Evolutionary conservation across 2,113 vertebrate genomes (phyloP).

Genomic region (Emydura subglobosa): DNA sequence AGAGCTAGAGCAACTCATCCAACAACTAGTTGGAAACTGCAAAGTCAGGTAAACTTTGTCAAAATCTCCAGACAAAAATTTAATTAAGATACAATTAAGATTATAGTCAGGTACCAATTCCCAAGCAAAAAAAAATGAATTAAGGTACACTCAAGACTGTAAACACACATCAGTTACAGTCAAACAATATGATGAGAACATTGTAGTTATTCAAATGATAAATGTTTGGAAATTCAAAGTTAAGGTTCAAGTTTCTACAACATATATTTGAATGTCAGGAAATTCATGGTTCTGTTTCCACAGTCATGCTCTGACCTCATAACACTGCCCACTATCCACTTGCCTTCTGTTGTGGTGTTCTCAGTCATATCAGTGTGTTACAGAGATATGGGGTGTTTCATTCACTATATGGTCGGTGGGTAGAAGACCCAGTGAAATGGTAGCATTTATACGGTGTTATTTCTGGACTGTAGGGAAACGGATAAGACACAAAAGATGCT

Average conservation of each 20-base stretch:
- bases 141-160: slow-evolving; percentile 51
- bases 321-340: not conserved
- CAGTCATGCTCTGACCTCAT: not conserved
- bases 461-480: not conserved
- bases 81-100: slow-evolving; percentile 62
- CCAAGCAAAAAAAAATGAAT: slow-evolving; percentile 38
- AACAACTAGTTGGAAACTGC: slow-evolving; percentile 1
- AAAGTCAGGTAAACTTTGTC: slow-evolving; percentile 64
- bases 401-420: not conserved
- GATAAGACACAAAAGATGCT: not conserved
- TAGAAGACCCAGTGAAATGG: not conserved
- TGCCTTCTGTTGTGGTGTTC: not conserved
- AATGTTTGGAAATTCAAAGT: slow-evolving; percentile 44
- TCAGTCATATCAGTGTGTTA: not conserved
- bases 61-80: slow-evolving; percentile 60
- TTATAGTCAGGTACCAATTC: slow-evolving; percentile 60
- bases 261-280: not conserved
- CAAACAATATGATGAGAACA: slow-evolving; percentile 30
- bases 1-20: not conserved
- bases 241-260: slow-evolving; percentile 2
- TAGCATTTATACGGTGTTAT: not conserved
- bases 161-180: slow-evolving; percentile 49
- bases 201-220: not conserved
- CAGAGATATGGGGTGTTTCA: not conserved
- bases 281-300: not conserved